phyloP scores from a whole-genome alignment of 2,113 vertebrate genomes.

The Pterocles gutturalis region DNA sequence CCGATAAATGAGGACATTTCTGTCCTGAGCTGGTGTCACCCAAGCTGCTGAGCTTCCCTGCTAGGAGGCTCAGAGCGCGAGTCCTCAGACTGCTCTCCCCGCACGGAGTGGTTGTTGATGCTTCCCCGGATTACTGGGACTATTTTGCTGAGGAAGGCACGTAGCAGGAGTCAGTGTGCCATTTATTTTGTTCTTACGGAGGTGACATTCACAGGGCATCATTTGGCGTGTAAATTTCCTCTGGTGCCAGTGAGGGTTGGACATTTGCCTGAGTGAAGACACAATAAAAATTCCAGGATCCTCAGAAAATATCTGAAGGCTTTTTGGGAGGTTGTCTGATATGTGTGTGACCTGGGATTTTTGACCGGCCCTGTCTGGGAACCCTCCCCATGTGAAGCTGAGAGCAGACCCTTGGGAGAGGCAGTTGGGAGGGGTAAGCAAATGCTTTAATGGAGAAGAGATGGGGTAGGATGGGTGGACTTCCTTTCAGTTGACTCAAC shows the following conservation, averaged over 20 bases:
- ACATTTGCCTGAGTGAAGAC: background rate
- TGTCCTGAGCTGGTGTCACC: background rate
- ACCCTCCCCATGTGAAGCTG: rapidly evolving
- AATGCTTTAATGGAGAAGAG: background rate
- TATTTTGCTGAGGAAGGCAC: background rate
- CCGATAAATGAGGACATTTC: background rate
- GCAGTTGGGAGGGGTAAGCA: rapidly evolving
- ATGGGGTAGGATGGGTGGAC: background rate
- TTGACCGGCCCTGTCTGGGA: background rate
- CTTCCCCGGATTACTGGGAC: background rate
- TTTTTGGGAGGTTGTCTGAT: background rate
- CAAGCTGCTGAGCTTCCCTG: background rate
- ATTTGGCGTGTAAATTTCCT: background rate
- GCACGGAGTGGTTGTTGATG: background rate
- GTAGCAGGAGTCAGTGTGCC: background rate
- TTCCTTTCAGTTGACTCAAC: background rate
- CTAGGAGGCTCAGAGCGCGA: background rate
- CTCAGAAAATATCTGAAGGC: background rate
- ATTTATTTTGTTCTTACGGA: rapidly evolving
- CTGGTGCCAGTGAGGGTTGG: rapidly evolving
- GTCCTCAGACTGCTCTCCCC: background rate
- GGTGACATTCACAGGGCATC: background rate
- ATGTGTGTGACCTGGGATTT: background rate
- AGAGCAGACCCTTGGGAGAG: background rate
- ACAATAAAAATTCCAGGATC: background rate